phyloP scores from a whole-genome alignment of 2,888 invertebrate species.

The Diplolepis rosae region DNA sequence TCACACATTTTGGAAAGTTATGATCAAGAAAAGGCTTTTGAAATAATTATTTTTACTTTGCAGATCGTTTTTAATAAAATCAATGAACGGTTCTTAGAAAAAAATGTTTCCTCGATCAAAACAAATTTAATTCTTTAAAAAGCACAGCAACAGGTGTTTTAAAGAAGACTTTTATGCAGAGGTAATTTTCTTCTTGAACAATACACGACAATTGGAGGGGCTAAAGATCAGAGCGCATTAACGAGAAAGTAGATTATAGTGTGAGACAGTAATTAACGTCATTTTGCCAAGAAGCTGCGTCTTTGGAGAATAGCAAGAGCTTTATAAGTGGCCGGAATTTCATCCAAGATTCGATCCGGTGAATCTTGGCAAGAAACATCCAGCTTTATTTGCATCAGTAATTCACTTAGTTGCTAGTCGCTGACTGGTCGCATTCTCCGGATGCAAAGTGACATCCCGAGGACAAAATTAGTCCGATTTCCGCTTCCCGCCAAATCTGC shows the following conservation, averaged over 20 bases:
- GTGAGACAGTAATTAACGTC: conserved; percentile 47
- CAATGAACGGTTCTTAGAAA: no score
- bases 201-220: neutral
- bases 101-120: no score
- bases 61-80: no score
- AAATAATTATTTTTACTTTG: no score
- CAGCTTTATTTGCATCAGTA: conserved; percentile 72
- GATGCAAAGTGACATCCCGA: conserved; percentile 69
- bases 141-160: neutral
- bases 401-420: conserved; percentile 61
- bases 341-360: conserved; percentile 65
- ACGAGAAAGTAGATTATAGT: conserved; percentile 40
- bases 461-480: conserved; percentile 50
- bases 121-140: no score
- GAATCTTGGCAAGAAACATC: conserved; percentile 68
- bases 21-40: no score
- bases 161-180: neutral
- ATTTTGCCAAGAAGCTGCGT: conserved; percentile 49
- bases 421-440: conserved; percentile 52
- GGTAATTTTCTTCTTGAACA: neutral
- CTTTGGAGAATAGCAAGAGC: conserved; percentile 66
- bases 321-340: conserved; percentile 65
- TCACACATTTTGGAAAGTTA: no score
- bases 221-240: neutral
- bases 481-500: conserved; percentile 23